Evolutionary conservation across 2,888 invertebrate genomes (phyloP).

Genomic region (Torymus texanus): DNA sequence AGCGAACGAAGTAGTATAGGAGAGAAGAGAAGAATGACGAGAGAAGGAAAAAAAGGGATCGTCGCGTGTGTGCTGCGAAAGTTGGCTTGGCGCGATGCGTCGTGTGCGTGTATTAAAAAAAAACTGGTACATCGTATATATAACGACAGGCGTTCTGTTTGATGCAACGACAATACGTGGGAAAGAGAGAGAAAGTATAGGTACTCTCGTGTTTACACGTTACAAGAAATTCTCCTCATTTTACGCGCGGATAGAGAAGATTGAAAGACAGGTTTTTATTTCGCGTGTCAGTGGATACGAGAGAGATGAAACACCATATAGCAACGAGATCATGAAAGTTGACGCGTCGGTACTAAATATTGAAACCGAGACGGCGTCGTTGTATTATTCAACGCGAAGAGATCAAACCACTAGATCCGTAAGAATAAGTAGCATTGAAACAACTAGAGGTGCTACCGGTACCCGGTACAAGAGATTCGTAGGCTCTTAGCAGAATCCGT

Average conservation of each 20-base stretch:
- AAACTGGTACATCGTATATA: too few species aligned
- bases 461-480: background rate
- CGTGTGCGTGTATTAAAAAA: too few species aligned
- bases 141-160: too few species aligned
- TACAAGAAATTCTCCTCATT: conserved; percentile 28
- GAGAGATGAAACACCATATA: too few species aligned
- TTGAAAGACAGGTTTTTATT: background rate
- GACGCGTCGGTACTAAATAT: too few species aligned
- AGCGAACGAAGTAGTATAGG: conserved; percentile 1
- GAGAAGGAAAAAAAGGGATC: conserved; percentile 18
- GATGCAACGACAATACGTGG: background rate
- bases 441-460: too few species aligned
- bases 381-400: too few species aligned
- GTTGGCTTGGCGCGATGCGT: background rate
- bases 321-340: too few species aligned
- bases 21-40: conserved; percentile 1
- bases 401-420: conserved; percentile 4
- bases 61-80: conserved; percentile 43
- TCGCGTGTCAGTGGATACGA: background rate
- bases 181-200: too few species aligned
- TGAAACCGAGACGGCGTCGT: too few species aligned
- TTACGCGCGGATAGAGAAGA: background rate
- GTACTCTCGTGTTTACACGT: background rate
- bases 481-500: conserved; percentile 19
- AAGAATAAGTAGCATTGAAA: background rate